A percentile compares a stretch with the other conserved stretches of the same genome.
Evolutionary conservation across 2,113 vertebrate genomes (phyloP).

Genomic region (Phalacrocorax brasilianus): DNA sequence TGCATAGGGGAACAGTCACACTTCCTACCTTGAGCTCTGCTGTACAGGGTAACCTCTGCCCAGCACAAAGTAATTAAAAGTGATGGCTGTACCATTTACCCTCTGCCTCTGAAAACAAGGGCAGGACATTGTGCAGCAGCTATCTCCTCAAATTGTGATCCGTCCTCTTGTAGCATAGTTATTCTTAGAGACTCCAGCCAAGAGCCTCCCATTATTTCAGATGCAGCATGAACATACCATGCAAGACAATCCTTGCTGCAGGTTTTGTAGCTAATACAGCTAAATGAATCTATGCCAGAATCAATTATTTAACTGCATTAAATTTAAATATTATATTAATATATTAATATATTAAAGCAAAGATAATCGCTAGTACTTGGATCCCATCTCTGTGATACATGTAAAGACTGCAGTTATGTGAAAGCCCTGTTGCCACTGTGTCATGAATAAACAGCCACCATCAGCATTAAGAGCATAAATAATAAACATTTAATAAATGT

Average conservation of each 20-base stretch:
- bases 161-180: not conserved
- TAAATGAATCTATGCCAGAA: conserved; percentile 36
- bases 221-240: not conserved
- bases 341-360: not conserved
- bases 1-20: not conserved
- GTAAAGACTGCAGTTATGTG: not conserved
- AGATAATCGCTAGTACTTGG: not conserved
- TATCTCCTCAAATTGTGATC: not conserved
- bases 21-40: not conserved
- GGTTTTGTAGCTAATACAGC: not conserved
- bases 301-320: conserved; percentile 2
- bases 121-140: not conserved
- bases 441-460: not conserved
- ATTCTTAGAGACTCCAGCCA: conserved; percentile 14
- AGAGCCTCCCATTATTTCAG: not conserved
- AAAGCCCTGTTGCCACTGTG: not conserved
- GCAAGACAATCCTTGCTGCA: conserved; percentile 26
- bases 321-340: not conserved
- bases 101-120: not conserved
- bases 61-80: not conserved
- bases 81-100: not conserved
- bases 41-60: not conserved
- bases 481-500: not conserved
- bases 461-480: not conserved
- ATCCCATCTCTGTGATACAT: not conserved